Evolutionary conservation across 2,888 invertebrate species (phyloP).

Genomic region (Sussaba pulchella): DNA sequence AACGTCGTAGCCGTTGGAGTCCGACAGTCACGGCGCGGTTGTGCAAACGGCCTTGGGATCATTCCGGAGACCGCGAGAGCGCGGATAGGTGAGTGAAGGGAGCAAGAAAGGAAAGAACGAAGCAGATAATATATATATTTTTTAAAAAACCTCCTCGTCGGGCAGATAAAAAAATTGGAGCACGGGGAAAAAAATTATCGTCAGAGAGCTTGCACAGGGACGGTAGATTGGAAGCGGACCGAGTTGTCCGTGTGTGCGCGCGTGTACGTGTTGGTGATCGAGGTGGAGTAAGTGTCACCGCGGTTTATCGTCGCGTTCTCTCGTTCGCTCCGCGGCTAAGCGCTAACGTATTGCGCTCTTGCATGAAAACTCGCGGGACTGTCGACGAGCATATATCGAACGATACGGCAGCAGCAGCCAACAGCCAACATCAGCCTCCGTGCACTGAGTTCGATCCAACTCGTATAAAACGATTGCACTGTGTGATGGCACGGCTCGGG

Average conservation of each 20-base stretch:
- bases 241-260: conserved; percentile 43
- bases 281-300: conserved; percentile 74
- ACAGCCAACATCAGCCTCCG: too few relatives aligned
- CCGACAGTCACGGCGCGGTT: conserved; percentile 56
- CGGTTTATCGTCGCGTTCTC: conserved; percentile 72
- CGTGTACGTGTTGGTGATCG: conserved; percentile 35
- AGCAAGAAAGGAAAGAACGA: conserved; percentile 30
- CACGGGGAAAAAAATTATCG: conserved; percentile 32
- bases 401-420: too few relatives aligned
- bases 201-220: conserved; percentile 53
- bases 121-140: too few relatives aligned
- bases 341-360: conserved; percentile 73
- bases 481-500: neutral
- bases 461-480: neutral
- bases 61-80: conserved; percentile 54
- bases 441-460: too few relatives aligned
- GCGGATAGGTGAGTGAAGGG: conserved; percentile 40
- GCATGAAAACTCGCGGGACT: conserved; percentile 62
- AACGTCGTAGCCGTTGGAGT: conserved; percentile 21
- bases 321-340: conserved; percentile 48
- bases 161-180: conserved; percentile 17
- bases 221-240: conserved; percentile 58
- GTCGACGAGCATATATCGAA: too few relatives aligned
- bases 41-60: conserved; percentile 65
- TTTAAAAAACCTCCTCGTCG: too few relatives aligned